Conservation (phyloP, 2,113 vertebrate species). For the Macquaria australasica region DNA sequence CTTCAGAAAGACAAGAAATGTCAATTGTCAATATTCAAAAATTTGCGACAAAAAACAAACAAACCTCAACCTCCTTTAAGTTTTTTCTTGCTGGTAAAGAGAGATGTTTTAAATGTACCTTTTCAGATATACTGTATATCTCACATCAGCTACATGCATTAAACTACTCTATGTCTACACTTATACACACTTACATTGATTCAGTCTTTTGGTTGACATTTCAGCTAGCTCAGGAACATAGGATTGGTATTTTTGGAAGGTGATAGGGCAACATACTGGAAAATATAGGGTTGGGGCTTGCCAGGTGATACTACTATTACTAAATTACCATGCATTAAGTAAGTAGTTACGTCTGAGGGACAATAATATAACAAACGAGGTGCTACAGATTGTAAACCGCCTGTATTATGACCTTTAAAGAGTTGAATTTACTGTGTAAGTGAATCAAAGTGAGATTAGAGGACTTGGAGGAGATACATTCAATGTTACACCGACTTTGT, state of each 20-base stretch:
- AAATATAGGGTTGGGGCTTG: no score
- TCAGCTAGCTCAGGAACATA: no score
- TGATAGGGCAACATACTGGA: no score
- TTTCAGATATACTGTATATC: no score
- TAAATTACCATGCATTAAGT: not conserved
- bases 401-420: not conserved
- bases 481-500: conserved; percentile 1
- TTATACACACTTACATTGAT: no score
- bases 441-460: conserved; percentile 5
- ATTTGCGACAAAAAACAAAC: not conserved
- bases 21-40: not conserved
- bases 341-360: not conserved
- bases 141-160: no score
- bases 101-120: no score
- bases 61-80: no score
- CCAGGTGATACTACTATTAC: not conserved
- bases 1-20: not conserved
- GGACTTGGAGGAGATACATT: not conserved
- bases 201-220: no score
- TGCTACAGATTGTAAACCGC: not conserved
- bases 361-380: not conserved
- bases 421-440: not conserved
- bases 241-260: no score
- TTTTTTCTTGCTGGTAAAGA: no score
- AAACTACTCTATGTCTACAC: no score